Evolutionary conservation across 2,113 vertebrate species (phyloP).

Genomic region (Corythornis madagascariensis): DNA sequence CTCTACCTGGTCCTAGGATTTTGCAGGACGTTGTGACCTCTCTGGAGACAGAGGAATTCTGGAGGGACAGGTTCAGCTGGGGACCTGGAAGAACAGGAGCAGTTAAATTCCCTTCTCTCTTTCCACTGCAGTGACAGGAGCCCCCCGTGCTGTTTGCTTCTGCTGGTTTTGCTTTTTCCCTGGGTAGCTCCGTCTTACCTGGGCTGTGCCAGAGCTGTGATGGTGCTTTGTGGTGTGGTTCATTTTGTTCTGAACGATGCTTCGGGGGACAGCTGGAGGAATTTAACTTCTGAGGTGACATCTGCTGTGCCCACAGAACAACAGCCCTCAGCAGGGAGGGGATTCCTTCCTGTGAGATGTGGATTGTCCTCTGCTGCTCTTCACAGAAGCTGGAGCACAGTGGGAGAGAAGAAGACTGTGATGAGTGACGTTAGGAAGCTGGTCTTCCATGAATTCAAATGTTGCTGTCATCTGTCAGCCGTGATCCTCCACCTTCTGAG

Average conservation of each 20-base stretch:
- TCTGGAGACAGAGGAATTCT: neutral
- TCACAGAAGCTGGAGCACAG: neutral
- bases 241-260: too few species aligned
- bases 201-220: neutral
- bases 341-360: neutral
- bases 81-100: neutral
- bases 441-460: neutral
- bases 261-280: neutral
- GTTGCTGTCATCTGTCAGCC: neutral
- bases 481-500: neutral
- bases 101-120: neutral
- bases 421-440: neutral
- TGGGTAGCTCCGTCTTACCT: neutral
- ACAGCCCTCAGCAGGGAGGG: neutral
- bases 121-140: neutral
- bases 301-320: neutral
- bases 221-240: rapidly evolving
- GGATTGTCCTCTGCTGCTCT: neutral
- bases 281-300: neutral
- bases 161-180: neutral
- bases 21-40: conserved; percentile 16
- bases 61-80: neutral
- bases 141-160: neutral
- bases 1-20: neutral
- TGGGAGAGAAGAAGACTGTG: neutral